Evolutionary conservation across 2,888 invertebrate genomes (phyloP).

Genomic region (Spodoptera picta): DNA sequence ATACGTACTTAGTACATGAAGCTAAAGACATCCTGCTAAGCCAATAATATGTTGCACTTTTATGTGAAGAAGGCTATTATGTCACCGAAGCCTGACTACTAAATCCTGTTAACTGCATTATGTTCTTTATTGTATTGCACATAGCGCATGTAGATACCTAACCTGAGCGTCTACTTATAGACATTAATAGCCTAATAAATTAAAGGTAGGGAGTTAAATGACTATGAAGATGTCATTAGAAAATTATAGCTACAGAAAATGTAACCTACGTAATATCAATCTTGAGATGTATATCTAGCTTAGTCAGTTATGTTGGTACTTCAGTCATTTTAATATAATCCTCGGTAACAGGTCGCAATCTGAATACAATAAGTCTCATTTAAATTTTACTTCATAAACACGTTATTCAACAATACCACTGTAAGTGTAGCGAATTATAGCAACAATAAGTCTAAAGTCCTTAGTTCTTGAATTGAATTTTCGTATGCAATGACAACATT

Average conservation of each 20-base stretch:
- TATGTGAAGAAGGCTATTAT: constrained; percentile 43
- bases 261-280: background rate
- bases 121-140: constrained; percentile 38
- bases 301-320: constrained; percentile 1
- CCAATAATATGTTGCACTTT: constrained; percentile 47
- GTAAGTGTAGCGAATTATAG: constrained; percentile 44
- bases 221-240: too few species aligned
- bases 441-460: constrained; percentile 34
- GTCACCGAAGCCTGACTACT: constrained; percentile 73
- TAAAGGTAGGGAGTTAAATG: too few species aligned
- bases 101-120: constrained; percentile 73
- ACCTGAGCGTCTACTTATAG: too few species aligned
- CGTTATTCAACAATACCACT: constrained; percentile 43
- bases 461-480: constrained; percentile 16
- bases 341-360: constrained; percentile 58
- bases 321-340: constrained; percentile 34
- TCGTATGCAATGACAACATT: constrained; percentile 9
- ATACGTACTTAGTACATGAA: background rate
- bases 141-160: constrained; percentile 3
- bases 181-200: too few species aligned
- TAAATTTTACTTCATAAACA: constrained; percentile 56
- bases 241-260: too few species aligned
- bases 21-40: constrained; percentile 47
- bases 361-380: constrained; percentile 67
- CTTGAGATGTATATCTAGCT: background rate